Evolutionary conservation across 2,888 invertebrate species (phyloP).

Genomic region (Drosophila acutilabella): DNA sequence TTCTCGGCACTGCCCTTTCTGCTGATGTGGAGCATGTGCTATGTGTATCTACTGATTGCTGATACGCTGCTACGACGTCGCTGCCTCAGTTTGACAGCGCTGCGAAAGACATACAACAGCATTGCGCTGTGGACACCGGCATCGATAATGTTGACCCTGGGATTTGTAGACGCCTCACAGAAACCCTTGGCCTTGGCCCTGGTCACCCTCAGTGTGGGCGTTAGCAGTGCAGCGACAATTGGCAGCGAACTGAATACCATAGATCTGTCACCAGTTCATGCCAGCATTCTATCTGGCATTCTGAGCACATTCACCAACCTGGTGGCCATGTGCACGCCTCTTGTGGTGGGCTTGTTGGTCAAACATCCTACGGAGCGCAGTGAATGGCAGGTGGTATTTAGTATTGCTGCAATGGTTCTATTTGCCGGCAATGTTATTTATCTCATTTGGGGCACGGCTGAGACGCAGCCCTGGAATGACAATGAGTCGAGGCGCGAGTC

Average conservation of each 20-base stretch:
- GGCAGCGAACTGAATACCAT: conserved; percentile 87
- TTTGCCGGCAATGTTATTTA: conserved; percentile 89
- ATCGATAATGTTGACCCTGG: conserved; percentile 86
- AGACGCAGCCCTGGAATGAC: conserved; percentile 88
- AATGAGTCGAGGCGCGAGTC: conserved; percentile 83
- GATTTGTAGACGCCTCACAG: conserved; percentile 84
- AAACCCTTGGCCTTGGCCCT: conserved; percentile 85
- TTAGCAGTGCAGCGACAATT: conserved; percentile 81
- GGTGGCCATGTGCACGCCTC: conserved; percentile 87
- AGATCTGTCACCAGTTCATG: conserved; percentile 88
- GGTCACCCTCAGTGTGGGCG: conserved; percentile 86
- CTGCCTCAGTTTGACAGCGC: conserved; percentile 80
- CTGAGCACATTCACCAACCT: conserved; percentile 87
- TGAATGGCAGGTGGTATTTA: conserved; percentile 91
- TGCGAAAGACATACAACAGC: conserved; percentile 79
- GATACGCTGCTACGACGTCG: conserved; percentile 85
- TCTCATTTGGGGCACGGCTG: conserved; percentile 88
- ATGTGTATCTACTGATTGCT: conserved; percentile 84
- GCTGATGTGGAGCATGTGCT: conserved; percentile 84
- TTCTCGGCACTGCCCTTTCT: conserved; percentile 86
- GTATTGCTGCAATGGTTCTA: conserved; percentile 88
- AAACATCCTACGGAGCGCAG: conserved; percentile 84
- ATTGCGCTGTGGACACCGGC: conserved; percentile 86
- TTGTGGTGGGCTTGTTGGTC: conserved; percentile 87
- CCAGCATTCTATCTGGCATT: conserved; percentile 88